Evolutionary conservation across 2,113 vertebrate genomes (phyloP).

Genomic region (Pachycephala philippinensis): DNA sequence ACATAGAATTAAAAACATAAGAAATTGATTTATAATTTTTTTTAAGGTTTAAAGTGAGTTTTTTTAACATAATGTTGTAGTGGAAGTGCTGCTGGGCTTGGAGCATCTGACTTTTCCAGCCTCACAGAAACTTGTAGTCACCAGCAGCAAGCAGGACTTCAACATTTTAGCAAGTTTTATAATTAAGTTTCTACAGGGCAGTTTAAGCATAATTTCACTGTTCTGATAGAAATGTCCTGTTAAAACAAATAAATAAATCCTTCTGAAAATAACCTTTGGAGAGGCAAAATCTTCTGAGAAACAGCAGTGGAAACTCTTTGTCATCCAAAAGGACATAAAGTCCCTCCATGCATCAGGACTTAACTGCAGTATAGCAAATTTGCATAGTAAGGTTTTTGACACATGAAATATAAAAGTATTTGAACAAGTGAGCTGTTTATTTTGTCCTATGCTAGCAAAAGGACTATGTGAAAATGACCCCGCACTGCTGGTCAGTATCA

Average conservation of each 20-base stretch:
- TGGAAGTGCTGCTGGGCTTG: background rate
- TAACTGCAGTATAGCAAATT: background rate
- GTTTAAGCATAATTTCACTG: background rate
- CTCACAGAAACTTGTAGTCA: background rate
- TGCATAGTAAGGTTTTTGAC: background rate
- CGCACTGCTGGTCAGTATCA: background rate
- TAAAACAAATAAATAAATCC: background rate
- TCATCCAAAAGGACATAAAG: background rate
- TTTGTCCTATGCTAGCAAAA: background rate
- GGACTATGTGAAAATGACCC: background rate
- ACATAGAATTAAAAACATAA: background rate
- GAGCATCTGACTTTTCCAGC: background rate
- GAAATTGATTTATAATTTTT: background rate
- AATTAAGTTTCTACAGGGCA: background rate
- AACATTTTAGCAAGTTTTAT: background rate
- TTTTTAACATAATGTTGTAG: background rate
- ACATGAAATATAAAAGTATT: background rate
- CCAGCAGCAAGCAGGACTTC: background rate
- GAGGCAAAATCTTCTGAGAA: background rate
- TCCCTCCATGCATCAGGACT: background rate
- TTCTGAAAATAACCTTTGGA: background rate
- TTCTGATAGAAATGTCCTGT: background rate
- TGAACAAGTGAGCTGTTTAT: background rate
- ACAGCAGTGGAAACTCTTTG: background rate
- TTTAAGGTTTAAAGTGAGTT: background rate